phyloP scores from a whole-genome alignment of 2,888 invertebrate species.

The Pseudococcus viburni region DNA sequence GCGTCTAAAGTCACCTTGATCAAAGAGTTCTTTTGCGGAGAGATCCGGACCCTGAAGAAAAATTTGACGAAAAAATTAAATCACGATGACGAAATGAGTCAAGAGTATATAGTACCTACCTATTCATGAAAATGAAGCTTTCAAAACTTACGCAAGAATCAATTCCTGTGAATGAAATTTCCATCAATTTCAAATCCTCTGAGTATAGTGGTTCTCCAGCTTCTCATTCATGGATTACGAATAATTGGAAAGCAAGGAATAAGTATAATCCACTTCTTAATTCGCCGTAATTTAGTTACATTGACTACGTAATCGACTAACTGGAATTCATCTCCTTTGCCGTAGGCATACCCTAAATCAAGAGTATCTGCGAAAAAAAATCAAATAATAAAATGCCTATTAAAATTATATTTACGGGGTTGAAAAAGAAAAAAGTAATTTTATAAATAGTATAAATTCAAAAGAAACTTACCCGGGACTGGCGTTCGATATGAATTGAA shows the following conservation, averaged over 20 bases:
- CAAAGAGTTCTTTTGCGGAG: background rate
- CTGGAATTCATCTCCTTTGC: conserved; percentile 61
- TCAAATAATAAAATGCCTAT: background rate
- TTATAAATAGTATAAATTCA: too few relatives aligned
- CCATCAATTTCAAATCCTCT: conserved; percentile 54
- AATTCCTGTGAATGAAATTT: too few relatives aligned
- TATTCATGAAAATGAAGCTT: too few relatives aligned
- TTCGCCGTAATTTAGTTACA: conserved; percentile 60
- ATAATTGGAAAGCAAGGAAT: conserved; percentile 61
- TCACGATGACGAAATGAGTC: background rate
- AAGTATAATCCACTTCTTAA: conserved; percentile 58
- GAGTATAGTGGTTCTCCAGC: conserved; percentile 56
- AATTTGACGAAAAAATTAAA: conserved; percentile 4
- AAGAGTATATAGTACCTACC: too few relatives aligned
- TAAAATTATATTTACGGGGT: background rate
- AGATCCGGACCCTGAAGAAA: conserved; percentile 10
- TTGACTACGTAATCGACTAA: conserved; percentile 54
- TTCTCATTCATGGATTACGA: conserved; percentile 63
- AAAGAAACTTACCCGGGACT: too few relatives aligned
- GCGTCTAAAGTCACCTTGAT: conserved; percentile 23
- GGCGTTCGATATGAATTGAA: too few relatives aligned
- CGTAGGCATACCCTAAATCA: conserved; percentile 57
- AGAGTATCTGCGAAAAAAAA: conserved; percentile 47
- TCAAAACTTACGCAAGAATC: conserved; percentile 38
- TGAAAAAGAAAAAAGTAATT: too few relatives aligned